A percentile compares a stretch with the other conserved stretches of the same genome.
Evolutionary conservation across 2,113 vertebrate species (phyloP).

Genomic region (Serinus canaria): DNA sequence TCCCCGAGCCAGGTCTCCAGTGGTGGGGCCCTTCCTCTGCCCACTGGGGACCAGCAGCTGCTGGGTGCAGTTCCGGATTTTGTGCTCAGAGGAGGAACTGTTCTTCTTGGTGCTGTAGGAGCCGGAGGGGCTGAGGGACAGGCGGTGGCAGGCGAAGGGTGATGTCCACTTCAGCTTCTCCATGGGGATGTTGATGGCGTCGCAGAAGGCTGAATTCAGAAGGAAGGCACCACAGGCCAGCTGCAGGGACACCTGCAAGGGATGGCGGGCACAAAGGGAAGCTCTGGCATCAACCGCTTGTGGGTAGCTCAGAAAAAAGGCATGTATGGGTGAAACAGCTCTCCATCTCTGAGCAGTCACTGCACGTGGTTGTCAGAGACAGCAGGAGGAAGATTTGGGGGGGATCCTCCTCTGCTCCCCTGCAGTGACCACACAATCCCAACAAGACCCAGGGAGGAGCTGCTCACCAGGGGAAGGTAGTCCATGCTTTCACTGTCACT

Average conservation of each 20-base stretch:
- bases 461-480: conserved; percentile 90
- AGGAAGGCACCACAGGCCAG: conserved; percentile 88
- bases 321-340: neutral
- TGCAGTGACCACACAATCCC: neutral
- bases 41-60: neutral
- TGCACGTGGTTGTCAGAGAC: accelerated
- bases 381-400: neutral
- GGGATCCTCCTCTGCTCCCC: neutral
- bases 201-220: conserved; percentile 81
- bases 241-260: conserved; percentile 86
- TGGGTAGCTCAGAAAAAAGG: neutral
- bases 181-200: conserved; percentile 85
- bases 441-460: neutral
- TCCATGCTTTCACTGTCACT: conserved; percentile 81
- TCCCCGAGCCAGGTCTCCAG: accelerated
- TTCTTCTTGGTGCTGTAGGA: conserved; percentile 55
- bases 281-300: neutral
- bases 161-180: conserved; percentile 95
- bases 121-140: conserved; percentile 74
- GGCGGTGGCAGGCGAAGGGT: conserved; percentile 87
- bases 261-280: neutral
- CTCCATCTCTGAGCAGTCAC: neutral
- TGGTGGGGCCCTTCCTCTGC: neutral
- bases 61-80: accelerated
- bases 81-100: neutral